Evolutionary conservation across 2,113 vertebrate genomes (phyloP).

Genomic region (Pica pica): DNA sequence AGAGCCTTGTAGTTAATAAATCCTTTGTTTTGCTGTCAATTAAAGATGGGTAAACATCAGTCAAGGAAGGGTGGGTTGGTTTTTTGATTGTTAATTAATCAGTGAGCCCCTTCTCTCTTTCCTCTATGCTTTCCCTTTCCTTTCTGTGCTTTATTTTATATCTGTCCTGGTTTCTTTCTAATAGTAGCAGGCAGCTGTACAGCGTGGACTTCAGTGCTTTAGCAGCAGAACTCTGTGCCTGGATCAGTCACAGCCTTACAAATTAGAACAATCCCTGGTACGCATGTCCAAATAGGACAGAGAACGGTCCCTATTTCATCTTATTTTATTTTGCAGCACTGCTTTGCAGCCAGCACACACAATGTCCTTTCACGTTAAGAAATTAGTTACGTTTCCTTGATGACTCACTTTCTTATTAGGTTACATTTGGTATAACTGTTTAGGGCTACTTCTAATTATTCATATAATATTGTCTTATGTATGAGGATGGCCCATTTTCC

Average conservation of each 20-base stretch:
- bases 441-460: conserved; percentile 59
- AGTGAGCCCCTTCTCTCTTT: conserved; percentile 37
- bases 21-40: conserved; percentile 68
- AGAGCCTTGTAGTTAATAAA: conserved; percentile 62
- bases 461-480: conserved; percentile 44
- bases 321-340: conserved; percentile 8
- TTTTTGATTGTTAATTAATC: conserved; percentile 59
- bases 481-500: conserved; percentile 42
- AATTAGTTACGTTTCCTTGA: conserved; percentile 67
- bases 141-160: conserved; percentile 42
- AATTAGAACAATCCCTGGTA: conserved; percentile 42
- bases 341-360: conserved; percentile 26
- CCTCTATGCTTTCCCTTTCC: neutral
- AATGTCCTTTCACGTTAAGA: conserved; percentile 62
- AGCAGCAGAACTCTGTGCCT: conserved; percentile 9
- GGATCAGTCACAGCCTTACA: conserved; percentile 57
- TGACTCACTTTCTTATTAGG: conserved; percentile 65
- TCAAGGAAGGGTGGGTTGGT: conserved; percentile 4
- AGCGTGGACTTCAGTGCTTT: neutral
- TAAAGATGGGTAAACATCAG: conserved; percentile 57
- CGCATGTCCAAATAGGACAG: conserved; percentile 5
- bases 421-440: conserved; percentile 49
- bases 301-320: neutral
- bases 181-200: conserved; percentile 54
- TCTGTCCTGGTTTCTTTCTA: conserved; percentile 54